Evolutionary conservation across 2,797 vertebrate genomes (phyloP), one percentile per base, ranked within the genome.

Genomic region (Geotrypetes seraphini): DNA sequence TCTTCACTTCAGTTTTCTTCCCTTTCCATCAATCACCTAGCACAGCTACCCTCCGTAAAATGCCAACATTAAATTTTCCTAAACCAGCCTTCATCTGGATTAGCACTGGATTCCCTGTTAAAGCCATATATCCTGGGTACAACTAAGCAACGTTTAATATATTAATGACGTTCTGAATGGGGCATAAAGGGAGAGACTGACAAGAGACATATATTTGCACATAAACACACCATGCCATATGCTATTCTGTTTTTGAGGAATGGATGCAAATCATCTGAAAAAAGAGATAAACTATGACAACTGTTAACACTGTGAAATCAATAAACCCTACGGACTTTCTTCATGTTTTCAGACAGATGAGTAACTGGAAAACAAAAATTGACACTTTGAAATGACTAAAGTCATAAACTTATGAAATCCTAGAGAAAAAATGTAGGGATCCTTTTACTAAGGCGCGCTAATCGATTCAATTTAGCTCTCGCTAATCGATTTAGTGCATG

Each of bases 161-260:
- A 26, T 39, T 63, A 64, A 58, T 31, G 33, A 47, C 23, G 41
- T 34, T 32, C 33, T 22, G 49, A 38, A 63, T 36, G 45, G 49
- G 36, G 12, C 39, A 26, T 29, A 49, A 63, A 51, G 22, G 25
- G 8, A 17, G 26, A 37, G 31, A 28, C 11, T 26, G 19, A 17
- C 39, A 28, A n/a, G 39, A 16, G 39, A 16, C 12, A 8, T 16
- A 40, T 22, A 28, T 47, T 3, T 16, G 31, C 30, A 38, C 16
- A 15, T 0, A 0, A 31, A 25, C 13, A 22, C 39, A 36, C 4
- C 37, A 40, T 35, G 27, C 32, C 36, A 21, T 6, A 2, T 4
- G 26, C 10, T 19, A 12, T 26, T 57, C 41, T 16, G 32, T 43
- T 30, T 29, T 28, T 15, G 5, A 6, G 12, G 22, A 32, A 28